A percentile compares a stretch with the other conserved stretches of the same genome.
Evolutionary conservation across 1,140 invertebrate species (phyloP).

Genomic region (Steinernema khuongi): DNA sequence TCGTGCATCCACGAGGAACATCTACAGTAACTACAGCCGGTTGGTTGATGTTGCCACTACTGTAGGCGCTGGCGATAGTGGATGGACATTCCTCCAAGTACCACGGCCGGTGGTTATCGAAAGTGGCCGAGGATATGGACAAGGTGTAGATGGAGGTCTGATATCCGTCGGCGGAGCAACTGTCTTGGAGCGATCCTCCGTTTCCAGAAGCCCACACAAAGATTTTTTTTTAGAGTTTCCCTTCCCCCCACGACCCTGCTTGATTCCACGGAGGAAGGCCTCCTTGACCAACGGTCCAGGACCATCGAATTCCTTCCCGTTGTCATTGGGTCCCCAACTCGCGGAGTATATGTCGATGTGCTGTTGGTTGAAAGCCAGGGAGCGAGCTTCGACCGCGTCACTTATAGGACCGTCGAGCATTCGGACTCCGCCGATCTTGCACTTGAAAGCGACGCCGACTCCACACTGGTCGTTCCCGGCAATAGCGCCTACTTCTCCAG

Average conservation of each 20-base stretch:
- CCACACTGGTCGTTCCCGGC: constrained; percentile 92
- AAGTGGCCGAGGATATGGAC: constrained; percentile 88
- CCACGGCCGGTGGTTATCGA: constrained; percentile 85
- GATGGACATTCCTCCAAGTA: constrained; percentile 95
- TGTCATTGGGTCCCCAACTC: constrained; percentile 94
- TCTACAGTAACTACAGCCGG: constrained; percentile 74
- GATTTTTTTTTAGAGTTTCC: too few relatives aligned
- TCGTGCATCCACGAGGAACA: constrained; percentile 57
- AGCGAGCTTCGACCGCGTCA: constrained; percentile 87
- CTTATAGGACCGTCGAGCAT: constrained; percentile 98
- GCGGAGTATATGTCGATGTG: constrained; percentile 97
- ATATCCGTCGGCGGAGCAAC: constrained; percentile 97
- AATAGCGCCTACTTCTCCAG: constrained; percentile 91
- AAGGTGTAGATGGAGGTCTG: constrained; percentile 97
- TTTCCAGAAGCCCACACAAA: constrained; percentile 99
- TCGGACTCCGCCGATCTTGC: constrained; percentile 80
- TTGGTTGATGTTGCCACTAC: constrained; percentile 76
- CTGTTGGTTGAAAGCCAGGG: constrained; percentile 81
- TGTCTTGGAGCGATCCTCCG: constrained; percentile 87
- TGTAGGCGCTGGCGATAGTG: constrained; percentile 89
- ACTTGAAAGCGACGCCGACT: constrained; percentile 86
- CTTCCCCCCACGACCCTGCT: constrained; percentile 81
- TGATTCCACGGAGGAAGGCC: constrained; percentile 72
- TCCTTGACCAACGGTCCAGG: constrained; percentile 85
- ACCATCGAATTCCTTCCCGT: constrained; percentile 90